A percentile compares a stretch with the other conserved stretches of the same genome.
These are phyloP conservation scores for Melikaiella ostensackeni DNA, from an alignment of 2,888 invertebrate genomes.

Conservation along the genomic window DNA sequence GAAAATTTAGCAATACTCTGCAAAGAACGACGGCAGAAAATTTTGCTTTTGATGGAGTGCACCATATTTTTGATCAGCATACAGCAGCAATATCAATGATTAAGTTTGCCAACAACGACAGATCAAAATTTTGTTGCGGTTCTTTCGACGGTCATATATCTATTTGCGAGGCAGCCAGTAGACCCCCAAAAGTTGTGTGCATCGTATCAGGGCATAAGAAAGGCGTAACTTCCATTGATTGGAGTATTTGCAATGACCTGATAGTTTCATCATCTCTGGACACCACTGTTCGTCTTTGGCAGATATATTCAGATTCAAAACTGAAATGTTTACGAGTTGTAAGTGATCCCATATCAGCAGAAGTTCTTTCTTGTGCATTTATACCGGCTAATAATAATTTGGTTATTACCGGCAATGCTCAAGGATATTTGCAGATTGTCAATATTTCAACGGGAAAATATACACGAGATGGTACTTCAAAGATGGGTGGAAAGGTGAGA, in stretches of 20 bases:
- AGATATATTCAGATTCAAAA: slow-evolving; percentile 77
- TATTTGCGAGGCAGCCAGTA: slow-evolving; percentile 85
- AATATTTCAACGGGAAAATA: slow-evolving; percentile 93
- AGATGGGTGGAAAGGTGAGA: slow-evolving; percentile 78
- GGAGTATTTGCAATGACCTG: slow-evolving; percentile 91
- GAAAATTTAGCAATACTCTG: slow-evolving; percentile 55
- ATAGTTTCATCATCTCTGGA: slow-evolving; percentile 88
- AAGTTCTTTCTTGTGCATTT: slow-evolving; percentile 86
- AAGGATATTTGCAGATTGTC: slow-evolving; percentile 86
- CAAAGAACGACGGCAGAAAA: slow-evolving; percentile 84
- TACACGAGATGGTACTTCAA: slow-evolving; percentile 80
- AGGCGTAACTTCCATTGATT: slow-evolving; percentile 89
- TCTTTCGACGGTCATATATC: slow-evolving; percentile 89
- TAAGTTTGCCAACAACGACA: slow-evolving; percentile 91
- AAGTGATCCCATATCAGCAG: slow-evolving; percentile 81
- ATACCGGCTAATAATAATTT: slow-evolving; percentile 92
- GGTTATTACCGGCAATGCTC: slow-evolving; percentile 87
- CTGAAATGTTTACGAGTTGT: slow-evolving; percentile 82
- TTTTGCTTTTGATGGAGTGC: slow-evolving; percentile 92
- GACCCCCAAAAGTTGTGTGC: slow-evolving; percentile 85
- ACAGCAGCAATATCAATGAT: slow-evolving; percentile 86
- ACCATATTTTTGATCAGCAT: slow-evolving; percentile 94
- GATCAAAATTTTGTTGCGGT: slow-evolving; percentile 87
- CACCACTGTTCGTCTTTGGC: slow-evolving; percentile 87
- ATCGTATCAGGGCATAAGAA: slow-evolving; percentile 87